A percentile compares a stretch with the other conserved stretches of the same genome.
These are phyloP conservation scores for Lasius platythorax DNA, from an alignment of 2,888 invertebrate species.

Conservation along the genomic window DNA sequence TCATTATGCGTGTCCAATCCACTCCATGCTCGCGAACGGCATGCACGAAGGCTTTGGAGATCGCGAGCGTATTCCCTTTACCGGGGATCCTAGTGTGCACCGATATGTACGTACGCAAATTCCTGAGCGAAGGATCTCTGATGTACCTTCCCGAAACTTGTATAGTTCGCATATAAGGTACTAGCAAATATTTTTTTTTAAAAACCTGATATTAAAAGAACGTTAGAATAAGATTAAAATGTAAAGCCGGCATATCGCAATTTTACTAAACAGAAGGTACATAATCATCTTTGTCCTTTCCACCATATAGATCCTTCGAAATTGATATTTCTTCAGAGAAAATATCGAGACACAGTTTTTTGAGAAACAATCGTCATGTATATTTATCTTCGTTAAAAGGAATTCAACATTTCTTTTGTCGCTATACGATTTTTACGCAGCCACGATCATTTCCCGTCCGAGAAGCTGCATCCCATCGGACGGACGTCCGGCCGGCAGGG, in stretches of 20 bases:
- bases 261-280: not conserved
- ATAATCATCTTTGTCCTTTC: not conserved
- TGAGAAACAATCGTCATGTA: not conserved
- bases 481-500: slow-evolving; percentile 26
- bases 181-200: not conserved
- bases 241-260: not conserved
- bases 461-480: slow-evolving; percentile 24
- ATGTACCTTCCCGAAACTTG: not conserved
- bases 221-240: not conserved
- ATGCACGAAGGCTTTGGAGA: slow-evolving; percentile 42
- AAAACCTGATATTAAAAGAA: not conserved
- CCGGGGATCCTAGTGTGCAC: slow-evolving; percentile 12
- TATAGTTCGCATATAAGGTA: not conserved
- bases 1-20: slow-evolving; percentile 73
- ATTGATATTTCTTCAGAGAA: not conserved
- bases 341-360: not conserved
- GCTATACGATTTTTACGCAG: not conserved
- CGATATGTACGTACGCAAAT: slow-evolving; percentile 29
- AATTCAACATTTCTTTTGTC: not conserved
- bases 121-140: not conserved
- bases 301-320: not conserved
- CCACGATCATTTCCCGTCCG: not conserved
- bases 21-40: slow-evolving; percentile 61
- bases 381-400: not conserved
- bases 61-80: slow-evolving; percentile 40